phyloP scores from a whole-genome alignment of 92 coral and sea anemone species.

The Muricea muricata region DNA sequence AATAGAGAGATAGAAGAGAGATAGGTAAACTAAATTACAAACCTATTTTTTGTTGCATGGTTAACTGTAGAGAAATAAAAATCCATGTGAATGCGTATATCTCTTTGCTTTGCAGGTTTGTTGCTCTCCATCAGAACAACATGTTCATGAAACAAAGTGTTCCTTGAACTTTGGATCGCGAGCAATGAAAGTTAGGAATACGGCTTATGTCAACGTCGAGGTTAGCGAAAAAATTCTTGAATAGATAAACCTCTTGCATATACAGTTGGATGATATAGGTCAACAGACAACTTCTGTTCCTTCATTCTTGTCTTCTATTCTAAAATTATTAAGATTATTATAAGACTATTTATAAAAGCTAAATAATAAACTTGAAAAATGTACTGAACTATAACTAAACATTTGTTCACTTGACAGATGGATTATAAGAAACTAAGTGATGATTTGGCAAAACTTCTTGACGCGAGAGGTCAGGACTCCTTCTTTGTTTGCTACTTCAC shows the following conservation, averaged over 20 bases:
- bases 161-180: conserved; percentile 90
- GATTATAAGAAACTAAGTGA: conserved; percentile 95
- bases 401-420: conserved; percentile 59
- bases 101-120: conserved; percentile 74
- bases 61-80: too few relatives aligned
- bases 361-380: too few relatives aligned
- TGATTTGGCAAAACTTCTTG: conserved; percentile 88
- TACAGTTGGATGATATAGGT: too few relatives aligned
- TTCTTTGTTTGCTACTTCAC: too few relatives aligned
- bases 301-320: neutral
- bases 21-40: too few relatives aligned
- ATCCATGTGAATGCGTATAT: neutral
- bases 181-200: conserved; percentile 97
- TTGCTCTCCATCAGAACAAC: conserved; percentile 86
- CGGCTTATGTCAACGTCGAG: conserved; percentile 98
- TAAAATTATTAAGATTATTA: neutral
- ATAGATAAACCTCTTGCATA: neutral
- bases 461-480: conserved; percentile 70
- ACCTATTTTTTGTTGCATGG: too few relatives aligned
- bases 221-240: conserved; percentile 33
- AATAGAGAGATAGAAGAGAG: neutral
- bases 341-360: too few relatives aligned
- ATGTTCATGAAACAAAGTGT: conserved; percentile 93
- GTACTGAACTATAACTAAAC: neutral
- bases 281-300: too few relatives aligned